Evolutionary conservation across 2,888 invertebrate species (phyloP), one percentile per base, ranked within the genome.

Genomic region (Neoscelio sp.): DNA sequence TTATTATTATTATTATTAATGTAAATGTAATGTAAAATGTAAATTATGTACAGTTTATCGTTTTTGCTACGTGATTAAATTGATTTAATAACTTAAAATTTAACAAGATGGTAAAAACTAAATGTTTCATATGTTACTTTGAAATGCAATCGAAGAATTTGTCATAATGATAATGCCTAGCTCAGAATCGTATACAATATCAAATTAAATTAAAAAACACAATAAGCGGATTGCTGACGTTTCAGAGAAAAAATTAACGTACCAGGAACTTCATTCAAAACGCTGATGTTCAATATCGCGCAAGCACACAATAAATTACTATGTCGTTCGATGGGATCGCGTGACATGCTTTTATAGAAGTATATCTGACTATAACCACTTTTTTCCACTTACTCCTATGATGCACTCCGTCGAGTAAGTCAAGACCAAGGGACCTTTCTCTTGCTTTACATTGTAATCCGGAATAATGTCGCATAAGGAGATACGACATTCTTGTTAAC

Each of bases 381-480:
- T 60, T 17, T 46, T 33, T 71, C 70, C 79, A 60, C 65, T 35
- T 30, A 5, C 18, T n/a, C 6, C 3, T 38, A 15, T 33, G 26
- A 68, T 50, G 38, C 17, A 15, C 20, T 28, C 15, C 18, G n/a
- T 12, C 13, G 40, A 65, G 56, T 58, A 50, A 78, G 50, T 68
- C 78, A 68, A 62, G 62, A 56, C 67, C 26, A 42, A 26, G 10
- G 58, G 50, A 76, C 81, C 79, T 81, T 81, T 81, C 79, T 79
- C 79, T 56, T 60, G 33, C 56, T 77, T 67, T 73, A 52, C 62
- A 64, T 62, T 68, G 44, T 33, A 52, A 67, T 70, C 54, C 35
- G 56, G 62, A 62, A 44, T 40, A 60, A 46, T 30, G 33, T 54
- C 62, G 38, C 28, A 54, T 68, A 62, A 68, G 67, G 62, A 68